Evolutionary conservation across 2,888 invertebrate genomes (phyloP), one percentile per base, ranked within the genome.

Genomic region (Pheosia gnoma): DNA sequence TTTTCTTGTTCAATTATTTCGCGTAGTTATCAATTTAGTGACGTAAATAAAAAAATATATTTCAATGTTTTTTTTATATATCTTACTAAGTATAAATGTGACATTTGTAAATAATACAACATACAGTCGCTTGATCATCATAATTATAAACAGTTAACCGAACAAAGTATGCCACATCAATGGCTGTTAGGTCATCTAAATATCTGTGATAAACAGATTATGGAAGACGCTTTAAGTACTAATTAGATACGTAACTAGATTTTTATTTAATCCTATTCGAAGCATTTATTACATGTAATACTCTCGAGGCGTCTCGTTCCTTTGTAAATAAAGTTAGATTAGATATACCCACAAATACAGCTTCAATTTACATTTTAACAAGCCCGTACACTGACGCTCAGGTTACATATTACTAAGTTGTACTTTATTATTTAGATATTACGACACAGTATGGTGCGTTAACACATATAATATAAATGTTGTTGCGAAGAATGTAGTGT

Each of bases 361-460:
- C 69, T 70, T 72, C 72, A 77, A 79, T 79, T 77, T 77, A 72
- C 75, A 79, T 78, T 71, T 71, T 71, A 75, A 79, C 69, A 72
- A 77, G 70, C 61, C 25, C 56, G 58, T 59, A 59, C 66, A 62
- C 65, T 60, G 61, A 65, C 63, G 59, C 62, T 65, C 59, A 61
- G 57, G 66, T 67, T 63, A 59, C 63, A 38, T 37, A 51, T 51
- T n/a, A 11, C 9, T 47, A 47, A 11, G 5, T n/a, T 9, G 11
- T 41, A 41, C 41, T 43, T 9, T 8, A 9, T 43, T 43, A 9
- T 4, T 43, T 43, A 39, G 5, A 5, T 39, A 43, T 9, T 43
- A 8, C 9, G 43, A 9, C 8, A 43, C 10, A 9, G 10, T 43
- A 43, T 43, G 25, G 25, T 25, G 25, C 25, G 25, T 25, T 25